Percentiles rank a stretch among this genome's conserved stretches.
Evolutionary conservation across 1,140 invertebrate species (phyloP).

Genomic region (Scaptomyza graminum): DNA sequence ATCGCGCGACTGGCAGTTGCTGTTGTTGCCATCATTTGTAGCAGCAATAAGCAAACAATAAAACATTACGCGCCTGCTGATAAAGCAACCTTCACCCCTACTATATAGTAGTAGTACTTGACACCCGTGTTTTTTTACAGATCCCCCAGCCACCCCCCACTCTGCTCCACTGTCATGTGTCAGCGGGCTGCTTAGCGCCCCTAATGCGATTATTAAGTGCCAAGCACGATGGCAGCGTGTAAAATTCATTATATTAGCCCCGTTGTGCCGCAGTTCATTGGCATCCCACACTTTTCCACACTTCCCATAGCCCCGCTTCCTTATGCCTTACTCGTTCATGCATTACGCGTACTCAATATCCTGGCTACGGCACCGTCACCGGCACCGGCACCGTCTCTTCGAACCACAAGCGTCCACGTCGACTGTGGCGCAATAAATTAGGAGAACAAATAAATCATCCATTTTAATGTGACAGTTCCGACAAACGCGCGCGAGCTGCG

Average conservation of each 20-base stretch:
- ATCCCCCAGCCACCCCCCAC: neutral
- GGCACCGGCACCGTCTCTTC: neutral
- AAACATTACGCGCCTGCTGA: slow-evolving; percentile 67
- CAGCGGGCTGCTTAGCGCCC: slow-evolving; percentile 71
- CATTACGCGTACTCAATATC: slow-evolving; percentile 79
- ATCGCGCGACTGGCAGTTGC: neutral
- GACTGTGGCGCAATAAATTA: slow-evolving; percentile 77
- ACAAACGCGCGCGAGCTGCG: slow-evolving; percentile 56
- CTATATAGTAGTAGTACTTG: neutral
- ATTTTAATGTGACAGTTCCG: slow-evolving; percentile 83
- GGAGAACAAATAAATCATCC: slow-evolving; percentile 79
- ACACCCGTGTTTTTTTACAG: slow-evolving; percentile 18
- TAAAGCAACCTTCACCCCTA: slow-evolving; percentile 42
- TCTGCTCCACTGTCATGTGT: slow-evolving; percentile 35
- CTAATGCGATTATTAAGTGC: slow-evolving; percentile 82
- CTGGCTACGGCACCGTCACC: slow-evolving; percentile 30
- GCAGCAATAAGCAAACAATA: slow-evolving; percentile 74
- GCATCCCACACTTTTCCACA: neutral
- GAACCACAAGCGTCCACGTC: slow-evolving; percentile 35
- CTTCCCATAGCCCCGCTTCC: neutral
- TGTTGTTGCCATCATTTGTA: slow-evolving; percentile 50
- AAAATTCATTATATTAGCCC: slow-evolving; percentile 79
- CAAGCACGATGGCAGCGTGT: slow-evolving; percentile 72
- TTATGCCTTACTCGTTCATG: slow-evolving; percentile 60
- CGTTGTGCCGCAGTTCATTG: slow-evolving; percentile 41